These are phyloP conservation scores for Eutolmus rufibarbis DNA, from an alignment of 2,888 invertebrate genomes.

Conservation along the genomic window DNA sequence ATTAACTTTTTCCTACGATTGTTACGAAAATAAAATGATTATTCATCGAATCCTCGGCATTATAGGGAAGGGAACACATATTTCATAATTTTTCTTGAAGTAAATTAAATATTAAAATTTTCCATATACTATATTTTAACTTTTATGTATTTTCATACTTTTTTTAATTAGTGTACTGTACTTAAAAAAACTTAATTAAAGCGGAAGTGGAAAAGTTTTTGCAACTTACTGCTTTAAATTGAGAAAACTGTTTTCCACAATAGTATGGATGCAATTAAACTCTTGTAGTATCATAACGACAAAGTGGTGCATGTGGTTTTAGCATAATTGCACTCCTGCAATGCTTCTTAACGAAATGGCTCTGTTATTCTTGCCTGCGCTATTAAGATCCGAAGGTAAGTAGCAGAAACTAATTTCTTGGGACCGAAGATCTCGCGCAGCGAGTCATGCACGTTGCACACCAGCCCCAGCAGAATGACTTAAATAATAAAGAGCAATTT, in stretches of 20 bases:
- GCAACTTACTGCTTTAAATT: background rate
- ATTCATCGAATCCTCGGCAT: no score
- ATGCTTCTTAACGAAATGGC: background rate
- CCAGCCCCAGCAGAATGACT: background rate
- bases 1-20: no score
- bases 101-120: no score
- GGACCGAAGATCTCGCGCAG: background rate
- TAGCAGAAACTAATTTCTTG: background rate
- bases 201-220: background rate
- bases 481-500: slow-evolving; percentile 33
- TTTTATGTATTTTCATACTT: no score
- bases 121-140: no score
- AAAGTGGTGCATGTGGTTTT: background rate
- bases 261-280: background rate
- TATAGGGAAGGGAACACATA: no score
- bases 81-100: no score
- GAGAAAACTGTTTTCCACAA: background rate
- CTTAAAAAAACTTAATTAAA: background rate
- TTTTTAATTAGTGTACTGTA: background rate
- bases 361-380: background rate
- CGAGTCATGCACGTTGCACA: background rate
- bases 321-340: background rate
- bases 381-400: background rate
- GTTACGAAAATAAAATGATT: no score
- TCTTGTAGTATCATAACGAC: background rate